Evolutionary conservation across 1,140 invertebrate species (phyloP).

Genomic region (Eueides isabella): DNA sequence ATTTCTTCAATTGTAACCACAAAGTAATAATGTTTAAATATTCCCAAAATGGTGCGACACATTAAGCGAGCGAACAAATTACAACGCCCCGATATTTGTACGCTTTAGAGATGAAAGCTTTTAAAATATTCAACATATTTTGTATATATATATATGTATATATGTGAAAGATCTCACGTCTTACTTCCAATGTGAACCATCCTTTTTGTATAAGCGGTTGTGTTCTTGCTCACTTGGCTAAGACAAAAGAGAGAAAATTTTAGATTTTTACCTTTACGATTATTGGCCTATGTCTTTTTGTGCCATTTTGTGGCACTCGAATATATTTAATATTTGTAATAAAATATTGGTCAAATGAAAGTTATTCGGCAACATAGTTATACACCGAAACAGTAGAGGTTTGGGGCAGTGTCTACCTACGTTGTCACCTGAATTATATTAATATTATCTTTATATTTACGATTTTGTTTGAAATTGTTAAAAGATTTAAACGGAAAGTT

Average conservation of each 20-base stretch:
- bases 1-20: conserved; percentile 20
- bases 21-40: conserved; percentile 22
- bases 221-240: not conserved
- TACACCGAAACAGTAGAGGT: too few species aligned
- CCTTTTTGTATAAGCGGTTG: not conserved
- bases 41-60: conserved; percentile 22
- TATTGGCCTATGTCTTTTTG: too few species aligned
- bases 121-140: not conserved
- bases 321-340: too few species aligned
- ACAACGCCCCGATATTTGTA: conserved; percentile 25
- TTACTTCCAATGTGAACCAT: not conserved
- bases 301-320: too few species aligned
- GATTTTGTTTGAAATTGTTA: too few species aligned
- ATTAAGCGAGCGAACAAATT: conserved; percentile 22
- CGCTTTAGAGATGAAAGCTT: conserved; percentile 5
- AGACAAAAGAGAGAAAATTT: not conserved
- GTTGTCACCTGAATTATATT: too few species aligned
- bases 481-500: too few species aligned
- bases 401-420: too few species aligned
- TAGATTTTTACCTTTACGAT: too few species aligned
- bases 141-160: not conserved
- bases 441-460: too few species aligned
- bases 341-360: too few species aligned
- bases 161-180: not conserved
- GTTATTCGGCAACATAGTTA: too few species aligned